A percentile compares a stretch with the other conserved stretches of the same genome.
Evolutionary conservation across 2,797 vertebrate species (phyloP).

Genomic region (Muscicapa comitata): DNA sequence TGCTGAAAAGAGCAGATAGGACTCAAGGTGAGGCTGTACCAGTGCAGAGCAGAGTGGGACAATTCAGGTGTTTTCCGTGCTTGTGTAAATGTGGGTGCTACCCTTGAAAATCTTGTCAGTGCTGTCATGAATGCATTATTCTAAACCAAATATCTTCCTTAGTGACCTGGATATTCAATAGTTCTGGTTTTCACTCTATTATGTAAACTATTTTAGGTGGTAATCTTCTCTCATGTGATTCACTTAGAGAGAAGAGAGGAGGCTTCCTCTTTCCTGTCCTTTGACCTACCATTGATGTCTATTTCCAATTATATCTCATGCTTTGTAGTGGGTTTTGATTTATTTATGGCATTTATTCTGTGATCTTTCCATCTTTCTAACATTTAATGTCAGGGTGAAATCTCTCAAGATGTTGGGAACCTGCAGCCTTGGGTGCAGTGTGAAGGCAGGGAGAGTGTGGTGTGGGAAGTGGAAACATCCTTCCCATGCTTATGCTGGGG

Average conservation of each 20-base stretch:
- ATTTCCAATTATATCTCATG: not conserved
- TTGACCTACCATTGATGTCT: not conserved
- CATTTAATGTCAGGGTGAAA: not conserved
- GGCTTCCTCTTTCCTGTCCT: not conserved
- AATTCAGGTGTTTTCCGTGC: not conserved
- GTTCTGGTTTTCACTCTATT: not conserved
- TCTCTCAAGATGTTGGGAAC: not conserved
- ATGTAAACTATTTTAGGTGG: not conserved
- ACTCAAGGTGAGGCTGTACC: not conserved
- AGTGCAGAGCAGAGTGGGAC: not conserved
- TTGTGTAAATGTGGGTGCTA: not conserved
- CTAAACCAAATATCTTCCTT: not conserved
- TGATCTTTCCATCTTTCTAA: not conserved
- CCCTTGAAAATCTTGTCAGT: not conserved
- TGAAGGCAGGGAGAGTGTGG: not conserved
- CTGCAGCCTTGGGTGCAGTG: not conserved
- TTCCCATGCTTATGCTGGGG: not conserved
- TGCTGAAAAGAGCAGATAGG: fast-evolving
- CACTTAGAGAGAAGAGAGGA: not conserved
- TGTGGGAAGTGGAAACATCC: not conserved
- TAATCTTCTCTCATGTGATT: not conserved
- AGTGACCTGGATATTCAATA: not conserved
- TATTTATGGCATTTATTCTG: not conserved
- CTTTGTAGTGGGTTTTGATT: not conserved
- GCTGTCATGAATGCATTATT: not conserved